Evolutionary conservation across 2,888 invertebrate genomes (phyloP).

Genomic region (Coleophora deauratella): DNA sequence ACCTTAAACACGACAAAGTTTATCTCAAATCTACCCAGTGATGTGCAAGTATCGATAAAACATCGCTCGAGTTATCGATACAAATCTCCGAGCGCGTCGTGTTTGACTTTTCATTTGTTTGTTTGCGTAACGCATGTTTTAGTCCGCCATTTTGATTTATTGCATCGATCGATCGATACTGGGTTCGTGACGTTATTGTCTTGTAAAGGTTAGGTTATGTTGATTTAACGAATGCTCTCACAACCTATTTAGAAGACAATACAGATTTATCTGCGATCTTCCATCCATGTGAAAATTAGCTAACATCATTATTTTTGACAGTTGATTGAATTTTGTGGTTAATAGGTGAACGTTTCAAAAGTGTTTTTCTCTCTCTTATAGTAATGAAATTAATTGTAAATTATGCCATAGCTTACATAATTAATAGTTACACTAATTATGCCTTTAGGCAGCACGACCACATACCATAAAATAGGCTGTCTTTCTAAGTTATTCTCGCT

Average conservation of each 20-base stretch:
- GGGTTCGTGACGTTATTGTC: conserved; percentile 7
- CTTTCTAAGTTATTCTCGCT: too few relatives aligned
- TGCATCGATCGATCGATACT: not conserved
- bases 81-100: conserved; percentile 2
- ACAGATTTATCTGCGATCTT: too few relatives aligned
- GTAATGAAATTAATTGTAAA: too few relatives aligned
- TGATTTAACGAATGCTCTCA: not conserved
- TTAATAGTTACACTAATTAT: too few relatives aligned
- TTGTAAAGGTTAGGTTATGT: conserved; percentile 6
- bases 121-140: conserved; percentile 2
- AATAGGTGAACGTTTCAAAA: too few relatives aligned
- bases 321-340: too few relatives aligned
- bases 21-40: conserved; percentile 25
- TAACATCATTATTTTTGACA: too few relatives aligned
- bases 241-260: not conserved
- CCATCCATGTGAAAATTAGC: not conserved
- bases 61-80: conserved; percentile 7
- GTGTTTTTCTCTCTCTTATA: too few relatives aligned
- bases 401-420: too few relatives aligned
- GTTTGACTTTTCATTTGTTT: conserved; percentile 2
- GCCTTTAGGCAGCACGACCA: too few relatives aligned
- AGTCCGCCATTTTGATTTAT: conserved; percentile 6
- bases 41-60: conserved; percentile 21
- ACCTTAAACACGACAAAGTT: conserved; percentile 4
- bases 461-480: too few relatives aligned